Evolutionary conservation across 2,888 invertebrate species (phyloP), one percentile per base, ranked within the genome.

Genomic region (Cataglyphis altisquamis): DNA sequence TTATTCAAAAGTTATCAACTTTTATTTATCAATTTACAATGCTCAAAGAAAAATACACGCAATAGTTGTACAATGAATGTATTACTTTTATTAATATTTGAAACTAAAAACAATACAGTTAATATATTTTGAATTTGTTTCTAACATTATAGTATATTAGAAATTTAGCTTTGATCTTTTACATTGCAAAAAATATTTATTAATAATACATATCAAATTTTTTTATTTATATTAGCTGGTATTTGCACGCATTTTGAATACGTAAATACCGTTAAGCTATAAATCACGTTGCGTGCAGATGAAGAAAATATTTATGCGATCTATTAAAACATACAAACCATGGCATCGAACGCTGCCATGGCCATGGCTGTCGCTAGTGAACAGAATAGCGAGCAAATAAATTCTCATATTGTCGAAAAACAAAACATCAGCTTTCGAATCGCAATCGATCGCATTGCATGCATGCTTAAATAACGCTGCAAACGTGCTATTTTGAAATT

Each of bases 221-320:
- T 41, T 21, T 57, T 21, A 77, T 41, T 66, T 77, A 39, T 66
- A 60, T 45, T 41, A 68, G 60, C 45, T 70, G 25, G 45, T 60
- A 18, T 45, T 60, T 12, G 45, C 36, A 60, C 32, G 55, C n/a
- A 78, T 80, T 80, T 60, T 60, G 36, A 80, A 80, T 80, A 70
- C 78, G 45, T 70, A 80, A 70, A 80, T 80, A 6, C 18, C 60
- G 36, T 57, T 60, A 70, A 70, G 60, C 78, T 32, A 80, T 70
- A 80, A 80, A 80, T 70, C 60, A 60, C 18, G 60, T 70, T 45
- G 60, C 45, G 21, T 45, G 60, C 45, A 60, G 36, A 70, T 80
- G 72, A 60, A 70, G 63, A 80, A 80, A 70, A 80, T 80, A 70
- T 80, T 80, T 80, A 70, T 80, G 70, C 57, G 41, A 60, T 45